Conservation (phyloP, 2,888 invertebrate genomes). For the Ditula angustiorana region DNA sequence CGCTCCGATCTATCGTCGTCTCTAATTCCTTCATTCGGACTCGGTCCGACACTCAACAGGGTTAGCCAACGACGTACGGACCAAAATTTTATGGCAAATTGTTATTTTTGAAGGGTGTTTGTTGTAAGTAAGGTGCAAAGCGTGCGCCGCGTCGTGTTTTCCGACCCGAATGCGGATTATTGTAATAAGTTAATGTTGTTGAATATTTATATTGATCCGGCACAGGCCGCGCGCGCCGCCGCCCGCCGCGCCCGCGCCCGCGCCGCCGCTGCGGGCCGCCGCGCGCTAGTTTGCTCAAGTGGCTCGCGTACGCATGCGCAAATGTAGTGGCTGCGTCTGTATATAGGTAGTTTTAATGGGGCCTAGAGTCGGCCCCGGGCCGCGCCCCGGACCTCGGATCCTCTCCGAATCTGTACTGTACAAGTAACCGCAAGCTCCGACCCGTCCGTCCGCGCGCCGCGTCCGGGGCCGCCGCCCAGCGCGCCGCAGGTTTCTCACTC, state of each 20-base stretch:
- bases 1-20: conserved; percentile 61
- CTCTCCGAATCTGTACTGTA: conserved; percentile 54
- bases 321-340: conserved; percentile 76
- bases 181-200: conserved; percentile 57
- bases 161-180: conserved; percentile 51
- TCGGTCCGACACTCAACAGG: conserved; percentile 67
- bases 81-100: conserved; percentile 63
- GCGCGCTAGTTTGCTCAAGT: conserved; percentile 75
- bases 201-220: conserved; percentile 61
- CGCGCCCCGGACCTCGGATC: conserved; percentile 54
- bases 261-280: conserved; percentile 46
- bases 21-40: conserved; percentile 65
- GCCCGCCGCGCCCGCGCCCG: conserved; percentile 31
- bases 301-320: conserved; percentile 72
- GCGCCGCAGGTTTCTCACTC: conserved; percentile 53
- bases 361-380: conserved; percentile 52
- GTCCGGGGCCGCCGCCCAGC: conserved; percentile 46
- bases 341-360: conserved; percentile 75
- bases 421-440: conserved; percentile 52
- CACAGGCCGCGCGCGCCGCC: conserved; percentile 48
- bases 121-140: conserved; percentile 64
- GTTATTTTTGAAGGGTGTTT: conserved; percentile 61
- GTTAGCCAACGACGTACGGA: conserved; percentile 74
- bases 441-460: conserved; percentile 54
- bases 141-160: conserved; percentile 51